Percentiles rank a stretch among this genome's conserved stretches.
Conservation (phyloP, 1,140 invertebrate genomes). For the Daktulosphaira vitifoliae region DNA sequence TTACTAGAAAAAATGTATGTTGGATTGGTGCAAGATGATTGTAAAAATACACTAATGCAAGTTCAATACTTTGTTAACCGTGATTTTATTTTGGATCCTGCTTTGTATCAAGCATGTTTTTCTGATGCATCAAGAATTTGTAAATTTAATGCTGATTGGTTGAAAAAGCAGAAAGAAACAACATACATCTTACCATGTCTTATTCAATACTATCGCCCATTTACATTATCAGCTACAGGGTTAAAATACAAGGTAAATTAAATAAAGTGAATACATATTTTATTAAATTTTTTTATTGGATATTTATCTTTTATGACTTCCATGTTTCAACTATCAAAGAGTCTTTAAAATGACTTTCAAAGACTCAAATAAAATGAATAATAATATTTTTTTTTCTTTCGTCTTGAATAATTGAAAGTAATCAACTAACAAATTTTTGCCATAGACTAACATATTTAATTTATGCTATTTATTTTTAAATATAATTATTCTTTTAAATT, state of each 20-base stretch:
- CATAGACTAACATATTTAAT: no score
- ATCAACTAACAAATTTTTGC: no score
- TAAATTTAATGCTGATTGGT: slow-evolving; percentile 69
- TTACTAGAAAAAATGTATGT: slow-evolving; percentile 85
- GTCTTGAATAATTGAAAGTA: no score
- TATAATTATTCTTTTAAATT: background rate
- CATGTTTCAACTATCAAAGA: no score
- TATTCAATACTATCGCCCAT: slow-evolving; percentile 56
- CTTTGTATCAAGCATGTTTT: slow-evolving; percentile 78
- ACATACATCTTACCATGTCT: slow-evolving; percentile 86
- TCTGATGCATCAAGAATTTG: slow-evolving; percentile 76
- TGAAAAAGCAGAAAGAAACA: slow-evolving; percentile 45
- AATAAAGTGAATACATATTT: slow-evolving; percentile 20
- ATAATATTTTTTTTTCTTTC: no score
- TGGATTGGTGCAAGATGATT: slow-evolving; percentile 73
- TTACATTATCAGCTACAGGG: slow-evolving; percentile 46
- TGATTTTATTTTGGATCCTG: slow-evolving; percentile 87
- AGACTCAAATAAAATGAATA: no score
- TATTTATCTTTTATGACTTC: no score
- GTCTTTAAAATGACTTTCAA: no score
- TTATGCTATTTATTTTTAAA: background rate
- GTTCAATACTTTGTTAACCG: slow-evolving; percentile 95
- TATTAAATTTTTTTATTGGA: no score
- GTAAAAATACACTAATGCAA: slow-evolving; percentile 83
- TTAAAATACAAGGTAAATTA: slow-evolving; percentile 14